Base-by-base conservation (phyloP, 2,113 vertebrate species). In the Ranitomeya imitator region DNA sequence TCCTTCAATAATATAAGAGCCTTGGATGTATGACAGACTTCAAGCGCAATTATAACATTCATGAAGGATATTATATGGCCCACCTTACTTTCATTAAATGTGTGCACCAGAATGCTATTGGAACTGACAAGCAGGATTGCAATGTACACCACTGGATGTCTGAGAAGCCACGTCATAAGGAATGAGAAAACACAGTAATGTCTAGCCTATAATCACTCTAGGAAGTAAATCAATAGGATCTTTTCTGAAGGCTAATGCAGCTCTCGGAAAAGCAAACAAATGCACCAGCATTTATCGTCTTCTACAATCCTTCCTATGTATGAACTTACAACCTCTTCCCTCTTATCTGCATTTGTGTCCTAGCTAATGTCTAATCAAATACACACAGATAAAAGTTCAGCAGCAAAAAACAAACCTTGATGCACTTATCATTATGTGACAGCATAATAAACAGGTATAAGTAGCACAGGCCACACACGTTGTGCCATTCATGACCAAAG, bases 161-260 rank as follows among this genome's bases (percentile, higher is more conserved):
- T 87, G 61, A 86, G 85, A 54, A 80, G 19, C 77, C 54, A 52
- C 86, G 77, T 87, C 86, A 87, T 79, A 80, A 37, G 78, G 76
- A 80, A 71, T 87, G 61, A 69, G 86, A 80, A 80, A 87, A 65
- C 63, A 57, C 77, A 80, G 86, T 81, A 80, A 87, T 71, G 86
- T 87, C 86, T 87, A 71, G 78, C 77, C 60, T 71, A 80, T 87
- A 71, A 86, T 87, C 77, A 57, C 86, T 80, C 61, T 55, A 57
- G 77, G 78, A 87, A 87, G 63, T 71, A 80, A 87, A 87, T 87
- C 86, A 87, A 80, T 80, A 79, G 61, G 61, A 87, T 80, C 77
- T 59, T 79, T 87, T 81, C 77, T 80, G 31, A 52, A 80, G 63
- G 61, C 86, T 87, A 87, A 87, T 87, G 63, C 61, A 87, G 76